phyloP scores from a whole-genome alignment of 1,140 invertebrate species.

The Halesus radiatus region DNA sequence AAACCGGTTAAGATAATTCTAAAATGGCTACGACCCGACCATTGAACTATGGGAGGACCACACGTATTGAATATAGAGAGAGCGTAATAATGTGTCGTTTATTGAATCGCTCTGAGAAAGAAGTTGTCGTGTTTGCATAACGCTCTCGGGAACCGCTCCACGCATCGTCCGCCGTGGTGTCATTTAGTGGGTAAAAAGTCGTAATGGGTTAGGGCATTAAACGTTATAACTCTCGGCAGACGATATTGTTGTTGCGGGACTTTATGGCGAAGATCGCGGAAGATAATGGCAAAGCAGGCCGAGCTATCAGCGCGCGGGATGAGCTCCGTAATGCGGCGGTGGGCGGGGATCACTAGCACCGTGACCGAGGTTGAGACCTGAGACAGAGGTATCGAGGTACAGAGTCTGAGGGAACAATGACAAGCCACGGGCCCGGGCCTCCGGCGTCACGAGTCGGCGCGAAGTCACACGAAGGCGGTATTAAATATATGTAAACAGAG shows the following conservation, averaged over 20 bases:
- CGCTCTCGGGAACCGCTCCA: background rate
- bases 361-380: background rate
- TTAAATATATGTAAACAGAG: constrained; percentile 36
- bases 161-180: background rate
- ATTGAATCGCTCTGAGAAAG: constrained; percentile 5
- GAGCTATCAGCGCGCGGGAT: constrained; percentile 4
- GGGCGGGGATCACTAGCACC: background rate
- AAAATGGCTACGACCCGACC: background rate
- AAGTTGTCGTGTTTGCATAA: constrained; percentile 5
- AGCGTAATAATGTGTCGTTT: too few relatives aligned
- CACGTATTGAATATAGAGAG: background rate
- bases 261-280: constrained; percentile 1
- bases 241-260: constrained; percentile 12
- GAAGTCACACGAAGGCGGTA: constrained; percentile 8
- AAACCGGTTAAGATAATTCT: background rate
- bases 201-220: constrained; percentile 29
- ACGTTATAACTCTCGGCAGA: constrained; percentile 11
- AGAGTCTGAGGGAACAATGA: background rate
- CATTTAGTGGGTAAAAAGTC: constrained; percentile 1
- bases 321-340: background rate
- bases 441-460: background rate
- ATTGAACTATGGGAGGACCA: constrained; percentile 2
- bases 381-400: background rate
- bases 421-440: too few relatives aligned
- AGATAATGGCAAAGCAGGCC: constrained; percentile 1